Percentiles rank a stretch among this genome's conserved stretches.
Evolutionary conservation across 64 coral and sea anemone species (phyloP).

Genomic region (Actinia tenebrosa): DNA sequence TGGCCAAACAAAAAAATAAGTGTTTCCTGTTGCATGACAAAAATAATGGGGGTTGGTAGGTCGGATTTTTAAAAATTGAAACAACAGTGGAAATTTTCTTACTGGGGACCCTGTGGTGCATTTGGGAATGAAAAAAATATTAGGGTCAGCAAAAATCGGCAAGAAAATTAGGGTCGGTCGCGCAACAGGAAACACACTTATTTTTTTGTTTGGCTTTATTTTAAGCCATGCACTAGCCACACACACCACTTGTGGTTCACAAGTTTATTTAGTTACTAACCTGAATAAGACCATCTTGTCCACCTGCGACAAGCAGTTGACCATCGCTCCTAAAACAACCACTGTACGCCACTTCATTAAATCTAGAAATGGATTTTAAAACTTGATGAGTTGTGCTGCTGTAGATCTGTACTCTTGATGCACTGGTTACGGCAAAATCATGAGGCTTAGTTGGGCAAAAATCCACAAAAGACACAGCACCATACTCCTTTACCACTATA

Average conservation of each 20-base stretch:
- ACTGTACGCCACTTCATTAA: constrained; percentile 70
- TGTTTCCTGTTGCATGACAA: no score
- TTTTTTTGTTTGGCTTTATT: no score
- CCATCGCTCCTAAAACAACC: constrained; percentile 88
- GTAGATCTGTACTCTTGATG: constrained; percentile 83
- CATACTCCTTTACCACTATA: constrained; percentile 77
- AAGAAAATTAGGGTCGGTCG: no score
- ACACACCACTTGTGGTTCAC: not conserved
- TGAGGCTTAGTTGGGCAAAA: constrained; percentile 70
- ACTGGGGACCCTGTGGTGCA: no score
- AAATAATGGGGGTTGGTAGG: no score
- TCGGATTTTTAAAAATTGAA: no score
- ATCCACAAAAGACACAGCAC: constrained; percentile 68
- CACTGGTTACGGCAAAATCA: constrained; percentile 74
- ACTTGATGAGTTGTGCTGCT: constrained; percentile 83
- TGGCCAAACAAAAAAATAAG: no score
- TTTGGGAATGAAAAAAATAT: no score
- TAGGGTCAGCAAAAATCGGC: no score
- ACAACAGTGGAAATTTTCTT: no score
- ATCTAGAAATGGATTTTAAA: constrained; percentile 80
- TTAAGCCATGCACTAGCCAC: no score
- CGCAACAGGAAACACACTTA: no score
- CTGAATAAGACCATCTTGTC: constrained; percentile 63
- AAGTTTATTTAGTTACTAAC: constrained; percentile 3
- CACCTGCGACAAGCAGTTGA: constrained; percentile 77